Evolutionary conservation across 2,888 invertebrate genomes (phyloP), one percentile per base, ranked within the genome.

Genomic region (Meliscaeva auricollis): DNA sequence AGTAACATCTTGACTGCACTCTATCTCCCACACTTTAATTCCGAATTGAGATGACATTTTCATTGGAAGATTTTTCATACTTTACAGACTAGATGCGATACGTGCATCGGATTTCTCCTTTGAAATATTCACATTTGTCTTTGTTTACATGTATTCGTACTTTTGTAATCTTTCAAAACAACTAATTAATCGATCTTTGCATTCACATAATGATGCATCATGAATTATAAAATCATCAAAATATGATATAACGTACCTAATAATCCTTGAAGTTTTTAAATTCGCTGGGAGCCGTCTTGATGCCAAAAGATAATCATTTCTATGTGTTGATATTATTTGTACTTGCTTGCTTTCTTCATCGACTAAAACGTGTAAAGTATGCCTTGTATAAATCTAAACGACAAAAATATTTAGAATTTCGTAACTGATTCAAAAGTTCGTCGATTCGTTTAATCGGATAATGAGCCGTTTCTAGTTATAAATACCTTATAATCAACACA

Each of bases 331-430:
- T 15, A 70, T 68, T 17, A 56, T 54, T 50, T 75, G 75, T 15
- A 72, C 54, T 11, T 30, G 13, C 17, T 22, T 44, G 22, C 35
- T 62, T 1, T 30, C 50, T 8, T 87, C 74, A 13, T 74, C 87
- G 3, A 72, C 72, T 46, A 74, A 70, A 44, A 58, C 20, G 35
- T 38, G 58, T 7, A 89, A 64, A 79, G n/a, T 89, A 89, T 17
- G 89, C n/a, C n/a, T n/a, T 88, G 64, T 89, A 90, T 66, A 88
- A 89, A 58, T 78, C n/a, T n/a, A n/a, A n/a, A n/a, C n/a, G n/a
- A n/a, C n/a, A n/a, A n/a, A n/a, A n/a, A n/a, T n/a, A n/a, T n/a
- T n/a, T n/a, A n/a, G n/a, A n/a, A 89, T 76, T 64, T 50, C 79
- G 56, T 7, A 89, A 60, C 11, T 79, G 88, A 52, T 87, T 88